Evolutionary conservation across 2,888 invertebrate genomes (phyloP).

Genomic region (Lithophane leautieri): DNA sequence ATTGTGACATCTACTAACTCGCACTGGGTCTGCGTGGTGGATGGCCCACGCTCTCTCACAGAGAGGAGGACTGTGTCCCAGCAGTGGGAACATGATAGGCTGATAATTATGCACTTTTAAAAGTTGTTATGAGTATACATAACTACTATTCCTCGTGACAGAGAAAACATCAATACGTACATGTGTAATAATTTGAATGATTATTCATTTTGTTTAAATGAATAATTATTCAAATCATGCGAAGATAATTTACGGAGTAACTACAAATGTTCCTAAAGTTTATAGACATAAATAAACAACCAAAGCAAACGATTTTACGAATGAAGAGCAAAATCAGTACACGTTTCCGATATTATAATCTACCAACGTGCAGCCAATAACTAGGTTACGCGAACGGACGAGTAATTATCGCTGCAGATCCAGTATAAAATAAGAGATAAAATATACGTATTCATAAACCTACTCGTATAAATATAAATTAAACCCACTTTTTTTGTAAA

Average conservation of each 20-base stretch:
- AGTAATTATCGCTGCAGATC: conserved; percentile 11
- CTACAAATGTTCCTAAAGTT: not conserved
- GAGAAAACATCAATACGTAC: not conserved
- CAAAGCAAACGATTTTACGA: not conserved
- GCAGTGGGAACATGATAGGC: no score
- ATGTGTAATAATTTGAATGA: not conserved
- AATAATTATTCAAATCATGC: no score
- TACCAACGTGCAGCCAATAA: conserved; percentile 8
- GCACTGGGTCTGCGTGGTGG: no score
- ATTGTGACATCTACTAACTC: no score
- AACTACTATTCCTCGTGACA: not conserved
- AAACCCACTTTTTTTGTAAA: not conserved
- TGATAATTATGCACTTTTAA: no score
- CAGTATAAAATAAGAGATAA: not conserved
- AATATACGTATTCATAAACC: not conserved
- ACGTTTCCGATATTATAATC: conserved; percentile 13
- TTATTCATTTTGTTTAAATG: not conserved
- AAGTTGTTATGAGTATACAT: not conserved
- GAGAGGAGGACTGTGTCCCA: no score
- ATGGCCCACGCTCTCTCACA: no score
- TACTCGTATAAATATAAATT: not conserved
- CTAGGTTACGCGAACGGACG: conserved; percentile 21
- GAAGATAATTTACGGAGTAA: not conserved
- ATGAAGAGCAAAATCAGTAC: not conserved
- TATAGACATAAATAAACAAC: conserved; percentile 1